Conservation (phyloP, 2,888 invertebrate species). For the Callinectes sapidus region DNA sequence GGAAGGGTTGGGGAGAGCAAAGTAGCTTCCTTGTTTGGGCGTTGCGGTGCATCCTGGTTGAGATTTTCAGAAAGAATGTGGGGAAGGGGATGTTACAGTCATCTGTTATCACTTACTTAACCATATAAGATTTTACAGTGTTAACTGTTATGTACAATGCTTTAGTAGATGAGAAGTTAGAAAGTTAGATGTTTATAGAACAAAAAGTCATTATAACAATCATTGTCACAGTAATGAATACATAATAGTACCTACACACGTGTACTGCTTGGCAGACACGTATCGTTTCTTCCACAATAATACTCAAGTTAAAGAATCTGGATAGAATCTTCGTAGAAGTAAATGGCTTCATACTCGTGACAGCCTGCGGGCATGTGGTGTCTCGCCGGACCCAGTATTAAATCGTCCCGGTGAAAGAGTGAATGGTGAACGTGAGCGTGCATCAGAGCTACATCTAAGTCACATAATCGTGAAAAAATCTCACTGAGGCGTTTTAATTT, state of each 20-base stretch:
- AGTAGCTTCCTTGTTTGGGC: background rate
- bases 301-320: background rate
- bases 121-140: background rate
- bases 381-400: background rate
- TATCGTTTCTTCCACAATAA: background rate
- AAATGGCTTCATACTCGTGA: background rate
- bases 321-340: background rate
- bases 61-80: background rate
- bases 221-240: too few species aligned
- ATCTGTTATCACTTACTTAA: background rate
- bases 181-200: background rate
- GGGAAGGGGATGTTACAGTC: background rate
- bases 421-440: conserved; percentile 18
- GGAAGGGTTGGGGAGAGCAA: background rate
- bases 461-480: background rate
- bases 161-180: background rate
- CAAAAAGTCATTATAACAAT: background rate
- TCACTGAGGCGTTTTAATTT: background rate
- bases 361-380: background rate
- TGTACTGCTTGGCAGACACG: background rate
- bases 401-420: background rate
- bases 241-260: background rate
- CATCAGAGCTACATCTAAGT: background rate
- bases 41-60: background rate
- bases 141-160: background rate